Percentiles rank a stretch among this genome's conserved stretches.
These are phyloP conservation scores for Cartodere bifasciata DNA, from an alignment of 2,888 invertebrate genomes.

Conservation along the genomic window DNA sequence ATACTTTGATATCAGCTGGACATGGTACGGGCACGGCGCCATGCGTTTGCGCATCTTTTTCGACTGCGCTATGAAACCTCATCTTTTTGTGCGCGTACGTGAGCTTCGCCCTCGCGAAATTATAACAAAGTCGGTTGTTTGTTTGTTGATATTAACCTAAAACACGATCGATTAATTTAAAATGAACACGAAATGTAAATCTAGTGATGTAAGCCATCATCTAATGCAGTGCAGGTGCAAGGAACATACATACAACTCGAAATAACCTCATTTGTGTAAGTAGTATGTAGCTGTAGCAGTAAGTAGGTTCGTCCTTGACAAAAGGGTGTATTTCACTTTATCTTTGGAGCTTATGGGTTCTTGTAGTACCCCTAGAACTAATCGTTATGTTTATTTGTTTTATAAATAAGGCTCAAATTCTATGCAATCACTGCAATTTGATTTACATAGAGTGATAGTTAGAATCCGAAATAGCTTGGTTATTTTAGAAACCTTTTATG, in stretches of 20 bases:
- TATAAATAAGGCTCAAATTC: too few relatives aligned
- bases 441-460: too few relatives aligned
- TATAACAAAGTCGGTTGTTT: slow-evolving; percentile 28
- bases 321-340: slow-evolving; percentile 22
- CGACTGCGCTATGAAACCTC: slow-evolving; percentile 16
- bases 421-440: too few relatives aligned
- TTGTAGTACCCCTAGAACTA: not conserved
- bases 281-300: slow-evolving; percentile 17
- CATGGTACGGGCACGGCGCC: too few relatives aligned
- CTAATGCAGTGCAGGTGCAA: slow-evolving; percentile 16
- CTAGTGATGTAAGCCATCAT: too few relatives aligned
- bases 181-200: slow-evolving; percentile 21
- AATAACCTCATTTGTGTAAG: slow-evolving; percentile 30
- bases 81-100: slow-evolving; percentile 35
- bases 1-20: slow-evolving; percentile 15
- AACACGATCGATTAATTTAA: slow-evolving; percentile 23
- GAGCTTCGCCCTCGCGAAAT: slow-evolving; percentile 28
- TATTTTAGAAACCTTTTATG: not conserved
- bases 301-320: slow-evolving; percentile 23
- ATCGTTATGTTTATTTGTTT: slow-evolving; percentile 2
- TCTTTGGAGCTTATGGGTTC: slow-evolving; percentile 3
- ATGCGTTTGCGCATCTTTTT: slow-evolving; percentile 16
- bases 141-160: slow-evolving; percentile 34
- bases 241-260: slow-evolving; percentile 13
- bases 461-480: too few relatives aligned